phyloP scores from a whole-genome alignment of 2,797 vertebrate genomes.

The Propithecus perrieri region DNA sequence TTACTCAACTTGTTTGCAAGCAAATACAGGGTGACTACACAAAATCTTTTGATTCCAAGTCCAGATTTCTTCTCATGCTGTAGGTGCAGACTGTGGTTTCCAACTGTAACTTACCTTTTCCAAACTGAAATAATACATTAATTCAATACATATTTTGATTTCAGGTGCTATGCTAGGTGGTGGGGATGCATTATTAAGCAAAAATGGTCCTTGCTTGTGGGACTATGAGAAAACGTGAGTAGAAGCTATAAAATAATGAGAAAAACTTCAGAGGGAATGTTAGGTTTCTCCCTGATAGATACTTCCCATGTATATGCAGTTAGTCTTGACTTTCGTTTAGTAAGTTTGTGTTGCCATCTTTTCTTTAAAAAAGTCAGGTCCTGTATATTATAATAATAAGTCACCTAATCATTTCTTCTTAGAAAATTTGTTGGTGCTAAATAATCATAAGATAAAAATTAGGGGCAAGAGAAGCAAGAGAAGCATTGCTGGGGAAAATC shows the following conservation, averaged over 20 bases:
- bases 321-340: background rate
- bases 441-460: background rate
- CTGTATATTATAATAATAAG: background rate
- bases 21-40: background rate
- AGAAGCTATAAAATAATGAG: background rate
- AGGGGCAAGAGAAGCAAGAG: background rate
- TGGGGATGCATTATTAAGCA: background rate
- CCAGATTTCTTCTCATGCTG: background rate
- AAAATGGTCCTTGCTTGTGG: background rate
- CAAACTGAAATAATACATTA: background rate
- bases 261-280: background rate
- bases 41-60: background rate
- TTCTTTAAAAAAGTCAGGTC: background rate
- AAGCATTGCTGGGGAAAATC: background rate
- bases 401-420: background rate
- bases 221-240: background rate
- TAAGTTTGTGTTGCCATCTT: background rate
- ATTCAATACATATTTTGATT: background rate
- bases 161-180: too few relatives aligned
- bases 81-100: background rate
- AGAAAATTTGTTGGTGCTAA: background rate
- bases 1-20: background rate
- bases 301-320: background rate
- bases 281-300: background rate
- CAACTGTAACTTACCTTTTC: background rate